Conservation (phyloP, 2,888 invertebrate genomes). For the Euzetes globulus region DNA sequence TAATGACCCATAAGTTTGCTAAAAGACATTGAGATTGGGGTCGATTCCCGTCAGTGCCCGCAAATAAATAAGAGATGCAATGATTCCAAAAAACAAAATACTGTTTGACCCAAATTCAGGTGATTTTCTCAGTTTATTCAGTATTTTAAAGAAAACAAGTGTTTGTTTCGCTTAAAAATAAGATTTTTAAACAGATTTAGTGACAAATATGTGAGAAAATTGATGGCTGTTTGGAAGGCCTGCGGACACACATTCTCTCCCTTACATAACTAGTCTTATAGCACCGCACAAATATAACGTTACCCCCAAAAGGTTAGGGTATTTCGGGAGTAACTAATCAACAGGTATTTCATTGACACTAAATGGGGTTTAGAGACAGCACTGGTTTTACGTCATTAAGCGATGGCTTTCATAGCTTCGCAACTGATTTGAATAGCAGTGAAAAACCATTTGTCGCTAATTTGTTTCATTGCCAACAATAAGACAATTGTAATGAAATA, state of each 20-base stretch:
- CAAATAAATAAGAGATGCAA: conserved; percentile 5
- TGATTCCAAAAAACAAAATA: conserved; percentile 23
- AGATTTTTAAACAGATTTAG: background rate
- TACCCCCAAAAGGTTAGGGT: no score
- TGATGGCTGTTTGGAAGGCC: background rate
- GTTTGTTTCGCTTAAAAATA: background rate
- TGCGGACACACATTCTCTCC: background rate
- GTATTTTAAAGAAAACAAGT: conserved; percentile 6
- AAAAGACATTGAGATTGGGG: conserved; percentile 21
- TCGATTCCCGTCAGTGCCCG: conserved; percentile 4
- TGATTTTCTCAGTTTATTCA: background rate
- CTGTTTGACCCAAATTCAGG: conserved; percentile 22
- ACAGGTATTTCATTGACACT: no score
- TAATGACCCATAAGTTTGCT: conserved; percentile 30
- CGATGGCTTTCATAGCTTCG: no score
- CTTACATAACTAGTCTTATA: background rate
- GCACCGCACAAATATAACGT: no score
- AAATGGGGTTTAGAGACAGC: no score
- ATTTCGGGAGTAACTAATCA: no score
- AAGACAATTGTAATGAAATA: background rate
- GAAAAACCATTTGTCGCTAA: no score
- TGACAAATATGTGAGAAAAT: background rate
- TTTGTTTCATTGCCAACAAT: background rate
- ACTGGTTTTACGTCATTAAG: background rate
- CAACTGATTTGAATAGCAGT: no score